These are phyloP conservation scores for Dicrostonyx torquatus DNA, from an alignment of 2,797 vertebrate species.

Conservation along the genomic window DNA sequence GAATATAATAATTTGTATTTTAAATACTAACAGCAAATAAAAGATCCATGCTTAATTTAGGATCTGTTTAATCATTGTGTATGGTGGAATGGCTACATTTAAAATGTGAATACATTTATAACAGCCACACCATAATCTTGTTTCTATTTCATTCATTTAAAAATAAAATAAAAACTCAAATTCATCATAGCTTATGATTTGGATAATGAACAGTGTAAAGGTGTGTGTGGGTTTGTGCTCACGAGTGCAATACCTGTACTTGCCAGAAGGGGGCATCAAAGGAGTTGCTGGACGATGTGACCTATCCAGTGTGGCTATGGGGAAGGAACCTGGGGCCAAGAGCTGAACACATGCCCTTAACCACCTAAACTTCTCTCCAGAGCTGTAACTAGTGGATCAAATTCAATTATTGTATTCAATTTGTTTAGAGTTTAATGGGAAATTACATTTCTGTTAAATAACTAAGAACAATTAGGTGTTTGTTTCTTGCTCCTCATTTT, in stretches of 20 bases:
- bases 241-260: not conserved
- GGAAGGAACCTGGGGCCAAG: not conserved
- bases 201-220: not conserved
- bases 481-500: not conserved
- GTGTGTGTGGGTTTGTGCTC: not conserved
- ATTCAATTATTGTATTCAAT: not conserved
- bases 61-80: not conserved
- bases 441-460: not conserved
- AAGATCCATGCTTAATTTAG: not conserved
- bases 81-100: not conserved
- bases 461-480: not conserved
- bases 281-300: not conserved
- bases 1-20: not conserved
- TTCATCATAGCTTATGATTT: not conserved
- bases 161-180: not conserved
- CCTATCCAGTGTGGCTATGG: not conserved
- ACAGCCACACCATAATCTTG: not conserved
- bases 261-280: not conserved
- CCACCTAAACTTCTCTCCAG: not conserved
- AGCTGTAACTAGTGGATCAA: not conserved
- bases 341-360: not conserved
- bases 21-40: constrained; percentile 4
- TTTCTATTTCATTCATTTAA: not conserved
- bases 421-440: not conserved
- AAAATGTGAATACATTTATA: not conserved